Evolutionary conservation across 2,113 vertebrate genomes (phyloP), one percentile per base, ranked within the genome.

Genomic region (Hippolais icterina): DNA sequence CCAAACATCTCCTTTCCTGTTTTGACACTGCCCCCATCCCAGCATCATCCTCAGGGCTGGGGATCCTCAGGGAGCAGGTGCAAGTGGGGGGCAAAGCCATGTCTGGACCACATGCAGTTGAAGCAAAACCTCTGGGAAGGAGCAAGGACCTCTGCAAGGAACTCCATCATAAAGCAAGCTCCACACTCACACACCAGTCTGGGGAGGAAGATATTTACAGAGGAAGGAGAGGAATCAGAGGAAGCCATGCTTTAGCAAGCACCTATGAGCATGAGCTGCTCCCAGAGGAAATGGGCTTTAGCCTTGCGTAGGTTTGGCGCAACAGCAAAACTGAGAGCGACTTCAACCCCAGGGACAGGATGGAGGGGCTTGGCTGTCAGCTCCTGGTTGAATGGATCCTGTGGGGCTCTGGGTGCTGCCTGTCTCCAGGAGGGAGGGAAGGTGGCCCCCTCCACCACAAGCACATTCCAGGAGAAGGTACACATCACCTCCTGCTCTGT

Each of bases 61-160:
- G 42, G 37, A 33, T 69, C 19, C 18, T 44, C 54, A 44, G n/a
- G 20, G 6, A 52, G 50, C 35, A n/a, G 29, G 21, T 10, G 28
- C 41, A 42, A 12, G n/a, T 1, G 2, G 3, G 20, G 41, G 21
- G 11, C 27, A 66, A 52, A 77, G 41, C 37, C 46, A 15, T 0
- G 0, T 27, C 61, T 75, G 31, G 21, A 31, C 31, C 49, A 39
- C 1, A 1, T 5, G 29, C 0, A 1, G 12, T 16, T 53, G 41
- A 66, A 41, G 47, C 3, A 9, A 71, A 37, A 42, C 61, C 42
- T 60, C 41, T 50, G 53, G 37, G 56, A 68, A 23, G 1, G 16
- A 74, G 53, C 52, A 83, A 39, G 37, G 44, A 44, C 49, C 12
- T 61, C 37, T 2, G 23, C 35, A 78, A 81, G 46, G 56, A 39